Percentiles rank a stretch among this genome's conserved stretches.
Conservation (phyloP, 2,888 invertebrate species). For the Sepioteuthis lessoniana region DNA sequence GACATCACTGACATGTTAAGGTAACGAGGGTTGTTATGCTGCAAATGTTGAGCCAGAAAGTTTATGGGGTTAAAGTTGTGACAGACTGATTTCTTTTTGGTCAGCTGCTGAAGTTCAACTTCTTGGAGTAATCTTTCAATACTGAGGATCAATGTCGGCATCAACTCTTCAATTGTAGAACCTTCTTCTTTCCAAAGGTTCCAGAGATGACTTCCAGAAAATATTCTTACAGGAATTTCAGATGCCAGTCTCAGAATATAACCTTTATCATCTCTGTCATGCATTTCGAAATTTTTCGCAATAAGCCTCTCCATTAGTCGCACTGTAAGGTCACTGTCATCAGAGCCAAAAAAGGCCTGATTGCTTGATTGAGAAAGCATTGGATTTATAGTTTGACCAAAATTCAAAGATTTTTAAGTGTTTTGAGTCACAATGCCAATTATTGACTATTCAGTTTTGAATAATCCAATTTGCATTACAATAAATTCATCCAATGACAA, state of each 20-base stretch:
- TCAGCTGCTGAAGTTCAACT: slow-evolving; percentile 70
- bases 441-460: no score
- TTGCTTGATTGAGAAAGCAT: not conserved
- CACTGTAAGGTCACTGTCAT: not conserved
- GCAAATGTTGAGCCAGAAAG: slow-evolving; percentile 74
- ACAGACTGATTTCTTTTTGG: slow-evolving; percentile 64
- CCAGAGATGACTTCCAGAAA: not conserved
- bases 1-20: slow-evolving; percentile 75
- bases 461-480: not conserved
- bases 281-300: not conserved
- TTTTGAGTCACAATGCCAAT: not conserved
- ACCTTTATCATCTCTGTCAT: not conserved
- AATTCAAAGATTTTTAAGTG: not conserved
- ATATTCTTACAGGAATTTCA: slow-evolving; percentile 73
- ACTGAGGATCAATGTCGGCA: slow-evolving; percentile 74
- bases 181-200: not conserved
- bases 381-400: not conserved
- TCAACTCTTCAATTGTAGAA: slow-evolving; percentile 68
- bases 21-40: slow-evolving; percentile 75
- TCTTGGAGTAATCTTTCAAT: slow-evolving; percentile 74
- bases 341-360: not conserved
- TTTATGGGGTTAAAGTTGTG: slow-evolving; percentile 75
- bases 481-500: not conserved
- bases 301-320: not conserved
- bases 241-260: slow-evolving; percentile 62